Evolutionary conservation across 2,797 vertebrate species (phyloP).

Genomic region (Carcharodon carcharias): DNA sequence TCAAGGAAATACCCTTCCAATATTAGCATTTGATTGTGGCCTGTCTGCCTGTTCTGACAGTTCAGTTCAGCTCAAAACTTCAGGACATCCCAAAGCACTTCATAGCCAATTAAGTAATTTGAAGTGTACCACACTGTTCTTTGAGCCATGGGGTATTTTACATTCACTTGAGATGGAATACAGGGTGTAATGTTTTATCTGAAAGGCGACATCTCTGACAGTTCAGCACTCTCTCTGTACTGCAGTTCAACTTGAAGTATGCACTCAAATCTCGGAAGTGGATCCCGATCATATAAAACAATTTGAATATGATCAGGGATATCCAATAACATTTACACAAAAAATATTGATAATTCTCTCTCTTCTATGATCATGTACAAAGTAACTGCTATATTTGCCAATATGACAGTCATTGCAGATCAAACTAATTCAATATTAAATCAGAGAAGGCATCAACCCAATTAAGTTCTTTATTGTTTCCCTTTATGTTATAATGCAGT

Average conservation of each 20-base stretch:
- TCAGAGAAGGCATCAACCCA: no score
- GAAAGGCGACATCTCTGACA: background rate
- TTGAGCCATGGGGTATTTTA: background rate
- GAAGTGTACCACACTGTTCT: background rate
- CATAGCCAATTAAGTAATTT: background rate
- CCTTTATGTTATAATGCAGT: no score
- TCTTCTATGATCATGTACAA: background rate
- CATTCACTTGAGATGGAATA: background rate
- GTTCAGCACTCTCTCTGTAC: background rate
- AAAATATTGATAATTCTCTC: background rate
- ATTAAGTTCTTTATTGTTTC: no score
- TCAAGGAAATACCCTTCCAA: background rate
- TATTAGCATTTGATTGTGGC: background rate
- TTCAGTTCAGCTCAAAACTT: background rate
- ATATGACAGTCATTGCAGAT: no score
- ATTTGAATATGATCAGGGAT: background rate
- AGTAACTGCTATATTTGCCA: no score
- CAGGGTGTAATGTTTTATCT: background rate
- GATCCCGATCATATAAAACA: background rate
- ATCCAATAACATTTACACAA: background rate
- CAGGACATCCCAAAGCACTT: background rate
- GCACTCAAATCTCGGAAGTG: background rate
- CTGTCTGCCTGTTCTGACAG: background rate
- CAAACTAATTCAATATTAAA: no score
- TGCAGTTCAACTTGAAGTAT: background rate